phyloP scores from a whole-genome alignment of 1,140 invertebrate species.

The Aphidius ervi region DNA sequence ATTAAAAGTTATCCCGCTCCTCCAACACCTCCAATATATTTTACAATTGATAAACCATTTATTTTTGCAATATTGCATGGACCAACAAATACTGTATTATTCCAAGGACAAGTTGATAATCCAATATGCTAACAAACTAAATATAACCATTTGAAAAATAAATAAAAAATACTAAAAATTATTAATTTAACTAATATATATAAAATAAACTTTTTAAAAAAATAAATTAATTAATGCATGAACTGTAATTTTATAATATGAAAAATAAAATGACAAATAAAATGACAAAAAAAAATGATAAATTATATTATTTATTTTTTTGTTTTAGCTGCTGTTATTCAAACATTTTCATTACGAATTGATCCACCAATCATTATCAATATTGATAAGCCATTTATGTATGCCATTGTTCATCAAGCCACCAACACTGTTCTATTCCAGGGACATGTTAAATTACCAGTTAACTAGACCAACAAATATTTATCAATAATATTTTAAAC shows the following conservation, averaged over 20 bases:
- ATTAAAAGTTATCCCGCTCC: too few relatives aligned
- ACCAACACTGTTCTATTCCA: conserved; percentile 17
- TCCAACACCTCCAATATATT: not conserved
- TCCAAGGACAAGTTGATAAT: conserved; percentile 17
- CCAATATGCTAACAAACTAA: conserved; percentile 9
- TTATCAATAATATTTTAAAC: not conserved
- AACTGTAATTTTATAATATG: too few relatives aligned
- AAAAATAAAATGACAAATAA: not conserved
- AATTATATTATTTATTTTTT: conserved; percentile 1
- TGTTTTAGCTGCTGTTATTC: not conserved
- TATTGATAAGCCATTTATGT: conserved; percentile 8
- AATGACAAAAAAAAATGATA: not conserved
- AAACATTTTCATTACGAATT: not conserved
- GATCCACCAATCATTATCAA: not conserved
- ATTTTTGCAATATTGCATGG: conserved; percentile 16
- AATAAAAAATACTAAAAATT: not conserved
- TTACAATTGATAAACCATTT: conserved; percentile 12
- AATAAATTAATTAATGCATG: not conserved
- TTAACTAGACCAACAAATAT: not conserved
- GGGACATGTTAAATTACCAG: conserved; percentile 7
- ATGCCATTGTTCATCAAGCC: conserved; percentile 1
- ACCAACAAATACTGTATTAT: conserved; percentile 8
- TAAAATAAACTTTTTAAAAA: not conserved
- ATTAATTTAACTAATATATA: not conserved
- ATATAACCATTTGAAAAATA: not conserved